These are phyloP conservation scores for Cynopterus sphinx DNA, from an alignment of 2,797 vertebrate genomes.

Conservation along the genomic window DNA sequence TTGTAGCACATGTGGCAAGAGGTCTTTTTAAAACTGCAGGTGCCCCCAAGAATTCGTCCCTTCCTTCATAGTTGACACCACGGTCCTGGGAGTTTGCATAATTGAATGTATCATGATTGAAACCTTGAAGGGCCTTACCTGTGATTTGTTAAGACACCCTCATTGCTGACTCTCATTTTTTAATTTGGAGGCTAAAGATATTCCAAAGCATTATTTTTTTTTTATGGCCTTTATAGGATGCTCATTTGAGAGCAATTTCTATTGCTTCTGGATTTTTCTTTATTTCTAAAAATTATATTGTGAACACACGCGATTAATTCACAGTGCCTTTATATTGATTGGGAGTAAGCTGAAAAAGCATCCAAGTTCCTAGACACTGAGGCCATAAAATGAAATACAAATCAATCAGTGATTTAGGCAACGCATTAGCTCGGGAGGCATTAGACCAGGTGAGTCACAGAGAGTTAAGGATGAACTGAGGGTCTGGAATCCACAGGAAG, in stretches of 20 bases:
- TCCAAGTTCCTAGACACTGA: background rate
- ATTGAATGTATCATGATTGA: background rate
- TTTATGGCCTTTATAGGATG: background rate
- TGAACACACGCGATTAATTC: background rate
- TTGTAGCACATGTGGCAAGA: background rate
- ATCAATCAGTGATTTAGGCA: background rate
- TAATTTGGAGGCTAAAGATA: background rate
- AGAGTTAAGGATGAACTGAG: background rate
- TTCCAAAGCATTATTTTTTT: background rate
- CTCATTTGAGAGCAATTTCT: conserved; percentile 1
- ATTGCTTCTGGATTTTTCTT: background rate
- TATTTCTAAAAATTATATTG: background rate
- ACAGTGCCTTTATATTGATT: background rate
- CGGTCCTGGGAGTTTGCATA: background rate
- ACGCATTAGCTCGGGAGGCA: background rate
- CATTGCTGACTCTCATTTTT: background rate
- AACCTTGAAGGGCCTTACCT: background rate
- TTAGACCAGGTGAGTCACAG: background rate
- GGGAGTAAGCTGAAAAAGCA: background rate
- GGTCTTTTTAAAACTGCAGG: background rate
- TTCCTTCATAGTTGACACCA: rapidly evolving
- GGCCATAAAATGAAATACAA: background rate
- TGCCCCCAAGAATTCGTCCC: background rate
- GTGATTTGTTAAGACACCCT: background rate
- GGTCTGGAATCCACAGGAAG: background rate